Conservation (phyloP, 2,888 invertebrate genomes). For the Mythimna pallens region DNA sequence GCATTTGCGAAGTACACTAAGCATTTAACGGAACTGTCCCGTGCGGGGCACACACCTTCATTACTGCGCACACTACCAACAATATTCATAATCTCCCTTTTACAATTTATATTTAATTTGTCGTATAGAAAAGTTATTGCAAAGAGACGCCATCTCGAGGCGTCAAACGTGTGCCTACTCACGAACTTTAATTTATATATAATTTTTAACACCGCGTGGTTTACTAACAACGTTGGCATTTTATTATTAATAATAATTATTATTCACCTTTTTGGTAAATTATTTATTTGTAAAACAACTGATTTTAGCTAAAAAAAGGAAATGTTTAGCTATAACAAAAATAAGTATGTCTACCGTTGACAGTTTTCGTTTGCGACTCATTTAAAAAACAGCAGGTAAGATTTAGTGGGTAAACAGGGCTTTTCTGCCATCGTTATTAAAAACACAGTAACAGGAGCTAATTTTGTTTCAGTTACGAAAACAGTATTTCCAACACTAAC, state of each 20-base stretch:
- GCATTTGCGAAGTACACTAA: constrained; percentile 26
- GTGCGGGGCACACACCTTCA: constrained; percentile 28
- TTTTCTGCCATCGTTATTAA: not conserved
- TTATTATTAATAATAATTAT: not conserved
- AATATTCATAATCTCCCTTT: constrained; percentile 47
- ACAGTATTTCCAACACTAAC: constrained; percentile 4
- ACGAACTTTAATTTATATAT: constrained; percentile 51
- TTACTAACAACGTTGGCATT: constrained; percentile 37
- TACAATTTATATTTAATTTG: constrained; percentile 56
- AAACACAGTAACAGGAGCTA: not conserved
- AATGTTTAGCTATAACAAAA: constrained; percentile 11
- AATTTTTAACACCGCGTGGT: constrained; percentile 39
- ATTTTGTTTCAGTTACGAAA: not conserved
- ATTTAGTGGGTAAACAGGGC: not conserved
- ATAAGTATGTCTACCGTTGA: not conserved
- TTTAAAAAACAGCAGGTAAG: not conserved
- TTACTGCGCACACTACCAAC: constrained; percentile 50
- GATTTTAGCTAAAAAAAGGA: constrained; percentile 7
- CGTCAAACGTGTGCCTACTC: constrained; percentile 64
- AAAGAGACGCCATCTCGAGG: constrained; percentile 57
- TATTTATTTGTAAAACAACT: constrained; percentile 6
- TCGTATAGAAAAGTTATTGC: constrained; percentile 80
- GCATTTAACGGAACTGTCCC: constrained; percentile 10
- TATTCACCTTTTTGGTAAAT: not conserved
- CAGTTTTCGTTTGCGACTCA: constrained; percentile 1